Evolutionary conservation across 2,797 vertebrate species (phyloP), one percentile per base, ranked within the genome.

Genomic region (Manis crassicaudata): DNA sequence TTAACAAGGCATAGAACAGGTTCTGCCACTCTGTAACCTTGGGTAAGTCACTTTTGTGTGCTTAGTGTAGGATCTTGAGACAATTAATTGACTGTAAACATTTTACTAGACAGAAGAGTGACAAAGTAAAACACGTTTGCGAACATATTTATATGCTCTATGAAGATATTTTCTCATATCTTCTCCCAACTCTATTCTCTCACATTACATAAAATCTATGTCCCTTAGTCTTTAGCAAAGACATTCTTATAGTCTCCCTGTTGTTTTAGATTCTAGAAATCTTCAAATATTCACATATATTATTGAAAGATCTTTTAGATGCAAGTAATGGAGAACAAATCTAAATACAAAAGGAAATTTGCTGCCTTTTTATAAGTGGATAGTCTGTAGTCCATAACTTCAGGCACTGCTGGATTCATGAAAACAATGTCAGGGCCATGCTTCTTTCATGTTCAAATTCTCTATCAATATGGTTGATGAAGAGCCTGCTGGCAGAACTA

Each of bases 101-200:
- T 60, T 17, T 80, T 88, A 73, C 25, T 37, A 52, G 21, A 54
- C 54, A 77, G 58, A 68, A 77, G 43, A 50, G 32, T 94, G 20
- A 62, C n/a, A 75, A 76, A 83, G 54, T 65, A 60, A 29, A 75
- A 56, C 2, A 62, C 43, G 60, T 67, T 87, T 58, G 56, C 25
- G 80, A 92, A 43, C 14, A 68, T 16, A 83, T 58, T n/a, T 54
- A 58, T 75, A 54, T 67, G 17, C 27, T 68, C 50, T 37, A 90
- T 62, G 35, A 95, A 56, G n/a, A 43, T 86, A 50, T n/a, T 43
- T 96, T 93, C 68, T 93, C 54, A 35, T 88, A 81, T 63, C 3
- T 76, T 37, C 7, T 75, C 62, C 40, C 23, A 88, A 16, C 60
- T 65, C 6, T 72, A 6, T 86, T 62, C 67, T 63, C 29, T 88